Evolutionary conservation across 1,140 invertebrate species (phyloP).

Genomic region (Holotrichia oblita): DNA sequence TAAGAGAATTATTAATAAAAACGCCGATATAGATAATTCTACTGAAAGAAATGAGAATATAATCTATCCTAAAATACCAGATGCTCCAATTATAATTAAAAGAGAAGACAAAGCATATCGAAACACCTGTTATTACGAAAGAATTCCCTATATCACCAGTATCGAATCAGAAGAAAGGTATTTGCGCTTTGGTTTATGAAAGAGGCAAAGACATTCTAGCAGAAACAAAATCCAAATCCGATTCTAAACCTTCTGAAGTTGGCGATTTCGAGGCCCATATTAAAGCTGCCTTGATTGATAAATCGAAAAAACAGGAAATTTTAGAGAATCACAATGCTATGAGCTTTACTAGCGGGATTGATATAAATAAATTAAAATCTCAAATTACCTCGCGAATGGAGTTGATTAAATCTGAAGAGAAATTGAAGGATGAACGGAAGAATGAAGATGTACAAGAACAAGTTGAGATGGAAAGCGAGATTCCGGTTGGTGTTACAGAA

Average conservation of each 20-base stretch:
- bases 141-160: not conserved
- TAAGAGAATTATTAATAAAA: constrained; percentile 16
- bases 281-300: not conserved
- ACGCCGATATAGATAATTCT: not conserved
- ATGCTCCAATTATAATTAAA: not conserved
- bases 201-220: not conserved
- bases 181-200: constrained; percentile 8
- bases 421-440: not conserved
- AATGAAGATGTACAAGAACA: not conserved
- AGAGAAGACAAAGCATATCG: not conserved
- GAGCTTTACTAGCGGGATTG: not conserved
- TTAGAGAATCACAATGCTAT: not conserved
- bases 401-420: not conserved
- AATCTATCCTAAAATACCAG: not conserved
- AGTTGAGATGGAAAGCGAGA: not conserved
- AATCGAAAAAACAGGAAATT: not conserved
- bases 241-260: not conserved
- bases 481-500: not conserved
- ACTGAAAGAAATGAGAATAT: constrained; percentile 15
- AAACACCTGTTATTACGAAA: not conserved
- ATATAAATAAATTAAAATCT: constrained; percentile 15
- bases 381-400: constrained; percentile 21
- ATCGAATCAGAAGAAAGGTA: constrained; percentile 9
- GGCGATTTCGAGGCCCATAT: not conserved
- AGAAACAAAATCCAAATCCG: not conserved